Evolutionary conservation across 2,113 vertebrate genomes (phyloP), one percentile per base, ranked within the genome.

Genomic region (Struthio camelus): DNA sequence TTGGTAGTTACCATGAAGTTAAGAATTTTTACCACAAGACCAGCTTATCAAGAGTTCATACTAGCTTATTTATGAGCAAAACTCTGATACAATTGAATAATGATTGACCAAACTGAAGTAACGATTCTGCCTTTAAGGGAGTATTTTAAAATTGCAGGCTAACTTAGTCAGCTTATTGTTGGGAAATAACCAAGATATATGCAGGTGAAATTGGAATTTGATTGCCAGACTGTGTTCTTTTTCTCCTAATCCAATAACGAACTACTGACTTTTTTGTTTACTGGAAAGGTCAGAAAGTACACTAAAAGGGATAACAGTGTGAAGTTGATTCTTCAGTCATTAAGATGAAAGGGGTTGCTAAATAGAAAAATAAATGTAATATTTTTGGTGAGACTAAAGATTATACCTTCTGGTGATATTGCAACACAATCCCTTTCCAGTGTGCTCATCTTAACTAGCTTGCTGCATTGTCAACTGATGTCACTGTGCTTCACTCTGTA

Each of bases 401-500:
- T 32, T 44, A 3, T 32, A 23, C 1, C 0, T 88, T 80, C 44
- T 86, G 30, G 18, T 58, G 12, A 50, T 83, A 59, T 0, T 53
- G 46, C 30, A 67, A 64, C 34, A 46, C 10, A 54, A 54, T 32
- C 22, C 4, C 23, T 90, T 87, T 64, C 56, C 66, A 67, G 4
- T 17, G 16, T 38, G 23, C 5, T 71, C 19, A 23, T 80, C 50
- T 56, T 62, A 77, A 32, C 20, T 34, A 54, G n/a, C 32, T 10
- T 67, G 18, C 24, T 89, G 32, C 1, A 0, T 2, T 56, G 28
- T 22, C 4, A 1, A 8, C 28, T 24, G 40, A 76, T 9, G 34
- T 14, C 15, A 44, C 9, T 48, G 8, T 20, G 27, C 34, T 80
- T 54, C 42, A 46, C 6, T 0, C 0, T 8, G 7, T 25, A 30